Evolutionary conservation across 92 coral and sea anemone species (phyloP), one percentile per base, ranked within the genome.

Genomic region (Siderastrea siderea): DNA sequence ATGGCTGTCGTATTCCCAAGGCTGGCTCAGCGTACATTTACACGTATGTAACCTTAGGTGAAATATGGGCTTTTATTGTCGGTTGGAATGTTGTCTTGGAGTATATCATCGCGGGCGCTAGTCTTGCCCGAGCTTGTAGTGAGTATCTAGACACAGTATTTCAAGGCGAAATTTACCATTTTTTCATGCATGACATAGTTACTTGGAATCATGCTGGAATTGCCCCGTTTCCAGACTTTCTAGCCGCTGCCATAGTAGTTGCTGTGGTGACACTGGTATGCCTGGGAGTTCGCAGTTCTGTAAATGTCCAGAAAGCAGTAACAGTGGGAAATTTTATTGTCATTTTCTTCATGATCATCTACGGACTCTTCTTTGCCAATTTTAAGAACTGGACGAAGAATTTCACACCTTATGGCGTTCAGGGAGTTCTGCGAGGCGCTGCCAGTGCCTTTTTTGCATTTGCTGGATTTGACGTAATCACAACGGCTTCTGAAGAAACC

Each of bases 11-110:
- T 50, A 86, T 96, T 68, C 98, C 99, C 13, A 96, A 93, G 57
- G 93, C 97, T 2, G 99, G 99, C 16, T 96, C 99, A 26, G 96
- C 99, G 1, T 96, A 96, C 64, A 74, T 91, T 4, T 96, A 94
- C 91, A 92, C 96, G 57, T 96, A 96, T 63, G 88, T 92, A n/a
- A 79, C 93, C 2, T 81, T 96, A 44, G 99, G 99, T 17, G 98
- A 96, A 76, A 74, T 96, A 53, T 90, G 94, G 87, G 99, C 99
- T 3, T 96, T 96, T 73, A 57, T 96, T 50, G 88, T 93, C 12
- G 99, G 99, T 2, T 94, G 99, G 99, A 94, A 91, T 69, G 77
- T 96, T 59, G 76, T 94, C 74, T 81, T 92, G 62, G 96, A 96
- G 68, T 94, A 96, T 68, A 87, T 94, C 66, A 89, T 96, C 55